Base-by-base conservation (phyloP, 2,888 invertebrate species). In the Cryptophagus acutangulus region DNA sequence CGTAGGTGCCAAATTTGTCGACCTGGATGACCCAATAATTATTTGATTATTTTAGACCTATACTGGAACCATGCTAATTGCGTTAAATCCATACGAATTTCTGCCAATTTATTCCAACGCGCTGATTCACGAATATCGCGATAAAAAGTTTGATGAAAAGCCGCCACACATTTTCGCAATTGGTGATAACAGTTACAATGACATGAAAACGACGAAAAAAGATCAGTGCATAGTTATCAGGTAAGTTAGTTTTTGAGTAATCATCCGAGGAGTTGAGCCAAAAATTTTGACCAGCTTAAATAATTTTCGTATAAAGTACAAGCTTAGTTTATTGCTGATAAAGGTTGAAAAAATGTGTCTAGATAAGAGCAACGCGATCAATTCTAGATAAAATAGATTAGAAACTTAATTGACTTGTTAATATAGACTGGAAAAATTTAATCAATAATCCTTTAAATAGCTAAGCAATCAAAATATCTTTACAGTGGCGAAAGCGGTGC, bases 141-240 rank as follows among this genome's bases (percentile, higher is more conserved):
- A 87, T 50, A 80, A 78, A 55, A 85, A 83, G 63, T 80, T 94
- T 40, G 87, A 87, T 2, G 92, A 93, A 54, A 74, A 89, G 33
- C 88, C 93, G 0, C 95, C 96, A 0, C 95, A 96, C 63, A 93
- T 96, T 58, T 96, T 95, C 68, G 91, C 95, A 8, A 87, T 95
- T 41, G 94, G 92, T 6, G 93, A 95, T 67, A 90, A 85, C 67
- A 86, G 91, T 26, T 94, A 90, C 62, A 79, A 79, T 54, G 83
- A 86, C 59, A 83, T 95, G 79, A 76, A 82, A 62, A 76, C 82
- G 2, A 77, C 79, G 36, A 71, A 75, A 42, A 79, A 79, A 47
- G 85, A 94, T 69, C 96, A 96, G 65, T 94, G 94, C 61, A 85
- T 97, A 44, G 92, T 97, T 33, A 95, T 96, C 59, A 90, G 89